These are phyloP conservation scores for Caenorhabditis panamensis DNA, from an alignment of 2,888 invertebrate species.

Conservation along the genomic window DNA sequence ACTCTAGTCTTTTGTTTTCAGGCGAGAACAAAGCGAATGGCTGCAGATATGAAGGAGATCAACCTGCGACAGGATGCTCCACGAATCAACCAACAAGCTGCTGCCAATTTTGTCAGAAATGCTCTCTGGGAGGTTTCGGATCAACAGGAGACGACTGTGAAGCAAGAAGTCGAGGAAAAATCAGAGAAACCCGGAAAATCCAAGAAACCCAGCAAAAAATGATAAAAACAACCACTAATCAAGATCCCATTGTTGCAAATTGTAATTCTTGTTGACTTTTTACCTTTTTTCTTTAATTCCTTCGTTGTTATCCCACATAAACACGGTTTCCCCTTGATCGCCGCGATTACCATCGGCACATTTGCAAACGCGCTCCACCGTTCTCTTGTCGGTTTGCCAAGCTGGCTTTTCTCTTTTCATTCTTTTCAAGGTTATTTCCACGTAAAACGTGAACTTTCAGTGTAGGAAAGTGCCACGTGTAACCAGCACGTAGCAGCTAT, in stretches of 20 bases:
- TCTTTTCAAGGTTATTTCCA: background rate
- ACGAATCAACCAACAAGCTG: conserved; percentile 48
- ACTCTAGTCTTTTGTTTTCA: no score
- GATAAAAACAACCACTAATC: background rate
- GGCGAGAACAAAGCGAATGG: conserved; percentile 51
- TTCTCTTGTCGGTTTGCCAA: conserved; percentile 36
- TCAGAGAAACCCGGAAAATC: background rate
- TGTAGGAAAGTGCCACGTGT: conserved; percentile 22
- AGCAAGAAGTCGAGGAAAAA: background rate
- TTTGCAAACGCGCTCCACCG: conserved; percentile 51
- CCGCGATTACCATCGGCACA: background rate
- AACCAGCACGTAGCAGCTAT: background rate
- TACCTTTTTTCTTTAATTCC: conserved; percentile 2
- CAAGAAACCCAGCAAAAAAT: conserved; percentile 23
- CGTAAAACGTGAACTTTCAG: conserved; percentile 23
- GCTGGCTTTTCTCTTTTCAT: conserved; percentile 27
- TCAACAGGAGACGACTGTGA: background rate
- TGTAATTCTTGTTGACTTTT: conserved; percentile 1
- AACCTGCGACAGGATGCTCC: conserved; percentile 55
- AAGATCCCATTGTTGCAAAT: background rate
- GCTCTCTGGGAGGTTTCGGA: conserved; percentile 47
- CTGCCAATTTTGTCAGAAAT: conserved; percentile 26
- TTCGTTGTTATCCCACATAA: background rate
- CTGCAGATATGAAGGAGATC: conserved; percentile 54
- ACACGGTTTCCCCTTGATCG: background rate